Base-by-base conservation (phyloP, 2,113 vertebrate genomes). In the Abramis brama region DNA sequence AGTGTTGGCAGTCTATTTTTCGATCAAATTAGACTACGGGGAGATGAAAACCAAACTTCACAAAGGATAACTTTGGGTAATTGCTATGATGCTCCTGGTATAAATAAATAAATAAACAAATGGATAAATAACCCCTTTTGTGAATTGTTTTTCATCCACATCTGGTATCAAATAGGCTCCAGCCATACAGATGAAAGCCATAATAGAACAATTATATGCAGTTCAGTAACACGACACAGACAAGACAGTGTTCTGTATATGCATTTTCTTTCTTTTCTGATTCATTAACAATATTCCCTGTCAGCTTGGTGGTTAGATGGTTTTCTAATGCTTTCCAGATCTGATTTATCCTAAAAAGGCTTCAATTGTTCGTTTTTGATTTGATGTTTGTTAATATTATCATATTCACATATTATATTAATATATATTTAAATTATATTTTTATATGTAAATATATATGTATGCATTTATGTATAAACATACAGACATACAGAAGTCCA, bases 151-250 rank as follows among this genome's bases (percentile, higher is more conserved):
- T 88, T 81, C 57, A 90, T 87, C 88, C 91, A 90, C 88, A 90
- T 88, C 91, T 91, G 91, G 86, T 93, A 92, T 93, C 91, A 93
- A 93, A 93, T 87, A 92, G 43, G 27, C 88, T 90, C 84, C 85
- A 87, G 90, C 79, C 68, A 85, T 83, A 84, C 77, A 71, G 90
- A 94, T 93, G 87, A 94, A 93, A 95, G 92, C 85, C 71, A 60
- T 90, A 92, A 92, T 92, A 92, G 90, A 92, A 85, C 89, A 93
- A 94, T 94, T 93, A 93, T 89, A 90, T 85, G 81, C 87, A 75
- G 39, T 93, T 93, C 93, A 92, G 90, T 50, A 43, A 47, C 43
- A 55, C 17, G 55, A 55, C 50, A 33, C 75, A 75, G 73, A 27
- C n/a, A 92, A 75, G 73, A 27, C n/a, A 92, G 8, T 17, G 64